Percentiles rank a stretch among this genome's conserved stretches.
Conservation (phyloP, 1,140 invertebrate species). For the Lepidurus couesii region DNA sequence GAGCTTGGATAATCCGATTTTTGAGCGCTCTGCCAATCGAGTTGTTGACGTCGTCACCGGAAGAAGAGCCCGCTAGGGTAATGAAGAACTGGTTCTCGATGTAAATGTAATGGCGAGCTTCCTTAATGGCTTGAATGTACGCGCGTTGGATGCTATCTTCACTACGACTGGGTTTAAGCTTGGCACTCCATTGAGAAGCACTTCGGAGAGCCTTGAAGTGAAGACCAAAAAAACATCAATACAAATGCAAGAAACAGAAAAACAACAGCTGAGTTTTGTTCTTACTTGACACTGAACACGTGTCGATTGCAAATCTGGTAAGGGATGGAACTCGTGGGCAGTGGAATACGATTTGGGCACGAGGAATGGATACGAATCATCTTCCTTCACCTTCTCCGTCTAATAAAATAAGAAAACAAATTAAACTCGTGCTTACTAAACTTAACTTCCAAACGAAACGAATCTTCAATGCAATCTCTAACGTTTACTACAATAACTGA, state of each 20-base stretch:
- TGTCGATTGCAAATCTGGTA: conserved; percentile 44
- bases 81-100: conserved; percentile 99
- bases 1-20: conserved; percentile 78
- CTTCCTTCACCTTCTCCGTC: conserved; percentile 67
- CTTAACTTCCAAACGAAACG: not conserved
- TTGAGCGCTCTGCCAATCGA: conserved; percentile 77
- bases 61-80: conserved; percentile 53
- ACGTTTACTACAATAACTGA: too few relatives aligned
- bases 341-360: conserved; percentile 80
- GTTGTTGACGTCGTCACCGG: conserved; percentile 63
- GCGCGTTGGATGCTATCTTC: conserved; percentile 92
- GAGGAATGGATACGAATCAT: conserved; percentile 74
- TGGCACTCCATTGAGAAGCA: conserved; percentile 86
- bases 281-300: conserved; percentile 64
- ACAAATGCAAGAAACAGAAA: not conserved
- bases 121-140: conserved; percentile 84
- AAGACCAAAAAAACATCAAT: not conserved
- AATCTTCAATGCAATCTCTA: too few relatives aligned
- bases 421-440: not conserved
- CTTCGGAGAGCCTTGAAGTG: conserved; percentile 71
- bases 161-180: conserved; percentile 59
- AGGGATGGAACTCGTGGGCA: conserved; percentile 44
- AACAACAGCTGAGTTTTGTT: not conserved
- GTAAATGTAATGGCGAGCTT: conserved; percentile 88
- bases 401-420: conserved; percentile 43